Conservation (phyloP, 2,797 vertebrate species). For the Pogoniulus pusillus region DNA sequence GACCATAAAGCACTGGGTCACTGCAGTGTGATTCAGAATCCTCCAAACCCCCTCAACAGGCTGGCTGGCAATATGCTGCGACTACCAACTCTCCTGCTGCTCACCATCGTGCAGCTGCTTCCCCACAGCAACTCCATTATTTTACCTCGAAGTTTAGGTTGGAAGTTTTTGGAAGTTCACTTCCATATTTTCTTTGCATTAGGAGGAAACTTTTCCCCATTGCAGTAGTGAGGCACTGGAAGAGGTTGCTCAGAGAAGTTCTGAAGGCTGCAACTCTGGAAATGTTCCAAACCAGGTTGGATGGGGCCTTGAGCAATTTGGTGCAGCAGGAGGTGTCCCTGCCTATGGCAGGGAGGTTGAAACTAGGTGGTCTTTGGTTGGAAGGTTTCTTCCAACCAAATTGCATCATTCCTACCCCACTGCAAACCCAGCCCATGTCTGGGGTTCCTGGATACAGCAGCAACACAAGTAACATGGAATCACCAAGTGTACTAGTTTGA, state of each 20-base stretch:
- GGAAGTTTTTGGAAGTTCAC: neutral
- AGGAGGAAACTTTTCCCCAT: too few species aligned
- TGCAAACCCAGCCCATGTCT: neutral
- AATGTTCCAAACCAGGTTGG: too few species aligned
- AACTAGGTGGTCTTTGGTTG: too few species aligned
- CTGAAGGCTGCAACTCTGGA: too few species aligned
- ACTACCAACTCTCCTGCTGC: neutral
- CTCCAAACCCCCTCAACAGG: neutral
- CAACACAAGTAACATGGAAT: neutral
- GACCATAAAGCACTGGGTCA: accelerated
- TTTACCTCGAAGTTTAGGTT: neutral
- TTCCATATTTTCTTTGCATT: too few species aligned
- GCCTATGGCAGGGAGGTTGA: too few species aligned
- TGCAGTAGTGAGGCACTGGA: too few species aligned
- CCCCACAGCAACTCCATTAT: accelerated
- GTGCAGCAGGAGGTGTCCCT: too few species aligned
- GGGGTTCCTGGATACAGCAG: neutral
- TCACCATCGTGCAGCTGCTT: neutral
- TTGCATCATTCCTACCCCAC: neutral
- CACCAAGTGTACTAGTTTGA: too few species aligned
- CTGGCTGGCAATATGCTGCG: neutral
- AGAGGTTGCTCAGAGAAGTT: too few species aligned
- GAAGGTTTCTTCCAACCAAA: too few species aligned
- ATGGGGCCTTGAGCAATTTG: too few species aligned
- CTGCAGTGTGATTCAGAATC: neutral